phyloP scores from a whole-genome alignment of 2,888 invertebrate species.

The Chloroclysta siterata region DNA sequence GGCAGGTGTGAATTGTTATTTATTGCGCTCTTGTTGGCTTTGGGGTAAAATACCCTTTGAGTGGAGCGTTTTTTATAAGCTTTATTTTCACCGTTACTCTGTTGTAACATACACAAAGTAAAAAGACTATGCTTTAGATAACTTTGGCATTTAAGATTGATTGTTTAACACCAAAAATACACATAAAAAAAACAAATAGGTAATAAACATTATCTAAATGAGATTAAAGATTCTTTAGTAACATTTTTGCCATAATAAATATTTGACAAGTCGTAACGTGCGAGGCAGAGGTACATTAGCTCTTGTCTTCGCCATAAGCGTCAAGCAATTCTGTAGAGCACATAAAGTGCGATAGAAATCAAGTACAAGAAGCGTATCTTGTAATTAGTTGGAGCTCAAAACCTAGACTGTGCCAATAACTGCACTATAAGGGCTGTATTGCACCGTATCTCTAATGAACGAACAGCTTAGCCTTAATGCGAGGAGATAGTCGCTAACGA shows the following conservation, averaged over 20 bases:
- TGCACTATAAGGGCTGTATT: constrained; percentile 9
- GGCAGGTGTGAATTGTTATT: constrained; percentile 20
- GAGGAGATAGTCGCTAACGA: constrained; percentile 46
- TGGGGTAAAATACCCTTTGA: background rate
- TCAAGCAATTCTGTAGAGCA: too few species aligned
- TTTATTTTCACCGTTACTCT: background rate
- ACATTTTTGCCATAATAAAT: too few species aligned
- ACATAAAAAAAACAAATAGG: too few species aligned
- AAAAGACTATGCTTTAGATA: background rate
- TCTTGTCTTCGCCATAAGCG: too few species aligned
- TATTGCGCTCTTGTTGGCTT: constrained; percentile 10
- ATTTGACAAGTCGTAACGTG: too few species aligned
- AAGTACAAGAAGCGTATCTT: too few species aligned
- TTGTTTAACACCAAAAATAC: too few species aligned
- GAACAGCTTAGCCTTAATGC: constrained; percentile 49
- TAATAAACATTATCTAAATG: too few species aligned
- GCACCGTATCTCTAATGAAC: constrained; percentile 43
- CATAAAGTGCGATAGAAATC: too few species aligned
- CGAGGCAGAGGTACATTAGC: too few species aligned
- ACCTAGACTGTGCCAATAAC: constrained; percentile 5
- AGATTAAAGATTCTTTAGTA: too few species aligned
- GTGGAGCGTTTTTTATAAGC: background rate
- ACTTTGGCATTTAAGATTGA: background rate
- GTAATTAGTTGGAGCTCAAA: background rate
- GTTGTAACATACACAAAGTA: background rate